Conservation (phyloP, 2,113 vertebrate species). For the Zeus faber region DNA sequence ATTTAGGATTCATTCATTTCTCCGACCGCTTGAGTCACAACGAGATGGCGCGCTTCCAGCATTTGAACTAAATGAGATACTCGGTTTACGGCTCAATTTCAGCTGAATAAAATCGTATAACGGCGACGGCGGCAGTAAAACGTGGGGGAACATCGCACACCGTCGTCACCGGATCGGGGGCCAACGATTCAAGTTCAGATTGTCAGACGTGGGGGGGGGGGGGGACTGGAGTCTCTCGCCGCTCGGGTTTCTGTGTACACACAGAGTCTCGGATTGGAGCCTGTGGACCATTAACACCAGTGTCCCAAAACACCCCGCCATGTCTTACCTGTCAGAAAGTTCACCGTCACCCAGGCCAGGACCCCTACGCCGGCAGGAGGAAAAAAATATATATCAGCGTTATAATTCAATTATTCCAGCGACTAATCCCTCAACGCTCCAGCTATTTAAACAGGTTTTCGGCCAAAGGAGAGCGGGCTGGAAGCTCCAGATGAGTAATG, state of each 20-base stretch:
- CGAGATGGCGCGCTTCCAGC: too few species aligned
- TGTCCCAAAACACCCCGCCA: slow-evolving; percentile 62
- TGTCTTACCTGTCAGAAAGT: slow-evolving; percentile 95
- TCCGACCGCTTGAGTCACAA: neutral
- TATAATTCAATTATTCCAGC: too few species aligned
- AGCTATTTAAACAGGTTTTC: slow-evolving; percentile 9
- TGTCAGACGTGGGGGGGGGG: neutral
- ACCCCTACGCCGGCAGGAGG: slow-evolving; percentile 79
- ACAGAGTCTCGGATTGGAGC: slow-evolving; percentile 50
- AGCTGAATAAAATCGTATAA: too few species aligned
- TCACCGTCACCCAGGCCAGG: slow-evolving; percentile 97
- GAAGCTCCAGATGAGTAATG: slow-evolving; percentile 1
- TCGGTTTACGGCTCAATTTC: too few species aligned
- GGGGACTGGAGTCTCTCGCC: slow-evolving; percentile 51
- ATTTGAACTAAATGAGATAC: too few species aligned
- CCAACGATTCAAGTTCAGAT: too few species aligned
- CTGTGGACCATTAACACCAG: slow-evolving; percentile 58
- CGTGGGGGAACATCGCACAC: slow-evolving; percentile 38
- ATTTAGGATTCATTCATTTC: slow-evolving; percentile 2
- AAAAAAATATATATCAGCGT: too few species aligned
- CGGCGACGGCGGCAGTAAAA: too few species aligned
- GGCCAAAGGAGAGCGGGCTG: neutral
- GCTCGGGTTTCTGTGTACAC: slow-evolving; percentile 46
- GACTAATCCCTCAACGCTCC: neutral
- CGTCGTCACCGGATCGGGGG: slow-evolving; percentile 38